A percentile compares a stretch with the other conserved stretches of the same genome.
Evolutionary conservation across 2,888 invertebrate species (phyloP).

Genomic region (Pollenia amentaria): DNA sequence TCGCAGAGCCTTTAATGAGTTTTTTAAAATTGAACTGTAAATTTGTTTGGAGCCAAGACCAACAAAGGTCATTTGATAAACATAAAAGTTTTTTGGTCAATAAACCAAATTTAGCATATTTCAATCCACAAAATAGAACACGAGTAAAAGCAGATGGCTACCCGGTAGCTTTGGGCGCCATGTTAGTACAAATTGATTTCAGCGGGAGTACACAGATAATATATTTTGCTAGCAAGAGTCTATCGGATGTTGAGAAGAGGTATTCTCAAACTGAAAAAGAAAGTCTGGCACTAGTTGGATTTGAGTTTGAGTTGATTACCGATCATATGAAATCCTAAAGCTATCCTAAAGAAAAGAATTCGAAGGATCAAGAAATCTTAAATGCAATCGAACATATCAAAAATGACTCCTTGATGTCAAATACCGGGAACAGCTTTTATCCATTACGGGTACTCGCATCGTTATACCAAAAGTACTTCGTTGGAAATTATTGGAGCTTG

Average conservation of each 20-base stretch:
- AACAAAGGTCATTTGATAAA: conserved; percentile 77
- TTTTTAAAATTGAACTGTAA: conserved; percentile 77
- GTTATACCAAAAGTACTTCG: too few species aligned
- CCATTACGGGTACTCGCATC: too few species aligned
- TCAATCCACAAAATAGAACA: conserved; percentile 76
- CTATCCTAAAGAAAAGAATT: too few species aligned
- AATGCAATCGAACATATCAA: too few species aligned
- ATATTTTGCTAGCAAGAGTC: conserved; percentile 68
- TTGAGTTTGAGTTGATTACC: too few species aligned
- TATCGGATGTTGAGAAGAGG: conserved; percentile 63
- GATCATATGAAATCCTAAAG: too few species aligned
- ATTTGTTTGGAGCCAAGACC: conserved; percentile 77
- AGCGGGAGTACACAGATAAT: conserved; percentile 39
- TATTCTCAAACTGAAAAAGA: conserved; percentile 74
- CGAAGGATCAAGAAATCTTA: too few species aligned
- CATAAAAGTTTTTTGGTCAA: conserved; percentile 73
- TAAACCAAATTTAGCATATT: conserved; percentile 77
- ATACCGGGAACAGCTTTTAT: too few species aligned
- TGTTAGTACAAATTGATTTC: conserved; percentile 14
- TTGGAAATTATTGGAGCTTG: too few species aligned
- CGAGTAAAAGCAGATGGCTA: conserved; percentile 80
- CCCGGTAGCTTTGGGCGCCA: conserved; percentile 78
- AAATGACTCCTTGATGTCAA: too few species aligned
- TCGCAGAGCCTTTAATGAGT: conserved; percentile 69
- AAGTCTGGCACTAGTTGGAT: conserved; percentile 67